Evolutionary conservation across 2,797 vertebrate species (phyloP).

Genomic region (Etheostoma nigrum): DNA sequence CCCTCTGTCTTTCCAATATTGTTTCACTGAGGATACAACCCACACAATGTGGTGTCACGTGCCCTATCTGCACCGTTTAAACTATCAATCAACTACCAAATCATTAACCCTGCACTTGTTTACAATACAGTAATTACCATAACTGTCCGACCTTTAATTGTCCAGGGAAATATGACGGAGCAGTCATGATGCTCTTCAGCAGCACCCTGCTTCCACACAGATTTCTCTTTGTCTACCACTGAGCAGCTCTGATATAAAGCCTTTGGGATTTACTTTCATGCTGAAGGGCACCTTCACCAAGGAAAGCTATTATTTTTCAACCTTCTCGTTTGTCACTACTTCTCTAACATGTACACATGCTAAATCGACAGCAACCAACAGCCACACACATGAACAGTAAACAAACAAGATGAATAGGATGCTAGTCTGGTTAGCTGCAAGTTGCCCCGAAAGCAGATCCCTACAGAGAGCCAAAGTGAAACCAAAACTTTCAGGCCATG

Average conservation of each 20-base stretch:
- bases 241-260: constrained; percentile 25
- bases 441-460: not conserved
- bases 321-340: not conserved
- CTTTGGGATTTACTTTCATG: constrained; percentile 14
- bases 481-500: not conserved
- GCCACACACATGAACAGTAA: not conserved
- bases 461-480: not conserved
- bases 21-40: constrained; percentile 25
- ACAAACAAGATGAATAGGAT: not conserved
- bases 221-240: constrained; percentile 14
- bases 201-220: not conserved
- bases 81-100: constrained; percentile 13
- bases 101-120: constrained; percentile 41
- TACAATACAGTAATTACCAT: constrained; percentile 7
- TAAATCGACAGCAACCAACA: not conserved
- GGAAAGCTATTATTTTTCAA: constrained; percentile 7
- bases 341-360: not conserved
- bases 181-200: constrained; percentile 14
- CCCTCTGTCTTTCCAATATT: constrained; percentile 14
- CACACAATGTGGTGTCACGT: constrained; percentile 15
- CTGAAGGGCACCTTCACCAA: constrained; percentile 39
- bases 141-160: constrained; percentile 41
- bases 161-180: constrained; percentile 17
- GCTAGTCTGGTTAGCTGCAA: not conserved
- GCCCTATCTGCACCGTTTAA: constrained; percentile 24